A percentile compares a stretch with the other conserved stretches of the same genome.
Evolutionary conservation across 1,140 invertebrate genomes (phyloP).

Genomic region (Parapsyche elsis): DNA sequence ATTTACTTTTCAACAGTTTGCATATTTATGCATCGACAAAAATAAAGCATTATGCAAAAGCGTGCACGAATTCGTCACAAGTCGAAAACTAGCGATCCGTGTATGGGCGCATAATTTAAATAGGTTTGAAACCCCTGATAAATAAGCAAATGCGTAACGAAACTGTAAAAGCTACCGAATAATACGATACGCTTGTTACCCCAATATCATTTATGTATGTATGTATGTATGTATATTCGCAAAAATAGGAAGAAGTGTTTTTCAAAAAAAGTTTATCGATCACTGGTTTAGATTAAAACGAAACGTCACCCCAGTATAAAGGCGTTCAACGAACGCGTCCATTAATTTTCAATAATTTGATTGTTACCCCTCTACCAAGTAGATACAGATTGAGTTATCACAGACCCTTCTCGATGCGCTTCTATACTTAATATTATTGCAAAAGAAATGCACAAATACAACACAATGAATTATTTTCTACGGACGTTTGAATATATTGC

Average conservation of each 20-base stretch:
- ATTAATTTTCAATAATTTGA: conserved; percentile 40
- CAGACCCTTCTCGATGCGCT: neutral
- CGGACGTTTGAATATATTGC: no score
- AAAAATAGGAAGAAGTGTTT: no score
- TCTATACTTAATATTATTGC: no score
- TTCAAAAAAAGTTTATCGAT: no score
- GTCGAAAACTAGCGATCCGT: neutral
- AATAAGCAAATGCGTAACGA: neutral
- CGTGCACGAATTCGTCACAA: conserved; percentile 12
- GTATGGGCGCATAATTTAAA: neutral
- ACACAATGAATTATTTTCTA: no score
- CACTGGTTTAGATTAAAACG: conserved; percentile 6
- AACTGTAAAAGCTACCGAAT: neutral
- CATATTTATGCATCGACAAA: no score
- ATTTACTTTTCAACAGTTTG: no score
- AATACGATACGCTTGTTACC: neutral
- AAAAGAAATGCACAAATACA: no score
- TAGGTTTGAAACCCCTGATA: neutral
- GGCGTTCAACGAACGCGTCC: neutral
- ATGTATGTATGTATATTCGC: no score
- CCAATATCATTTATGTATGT: neutral
- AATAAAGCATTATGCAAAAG: neutral
- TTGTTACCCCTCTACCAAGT: conserved; percentile 3
- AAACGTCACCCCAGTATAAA: conserved; percentile 3
- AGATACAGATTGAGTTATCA: conserved; percentile 21